Evolutionary conservation across 2,113 vertebrate species (phyloP), one percentile per base, ranked within the genome.

Genomic region (Albula glossodonta): DNA sequence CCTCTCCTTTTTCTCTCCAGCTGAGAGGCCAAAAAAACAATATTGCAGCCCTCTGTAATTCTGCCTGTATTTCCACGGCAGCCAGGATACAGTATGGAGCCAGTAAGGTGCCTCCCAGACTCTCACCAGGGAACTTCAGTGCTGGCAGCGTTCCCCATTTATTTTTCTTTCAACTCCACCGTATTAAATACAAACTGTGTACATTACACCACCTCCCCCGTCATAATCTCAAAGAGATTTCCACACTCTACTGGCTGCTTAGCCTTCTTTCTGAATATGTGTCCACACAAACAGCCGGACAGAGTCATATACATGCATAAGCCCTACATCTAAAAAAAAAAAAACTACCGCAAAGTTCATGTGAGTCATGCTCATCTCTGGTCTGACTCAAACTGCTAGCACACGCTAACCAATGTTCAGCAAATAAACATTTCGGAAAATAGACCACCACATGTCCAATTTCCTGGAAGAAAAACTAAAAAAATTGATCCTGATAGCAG

Each of bases 371-470:
- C 50, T 51, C 11, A 13, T 6, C 63, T 77, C 66, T 52, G 66
- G 66, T 84, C 50, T 74, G 82, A 74, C 49, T 13, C 82, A 83
- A n/a, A 31, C 70, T 31, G 70, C 22, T 74, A n/a, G 70, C 70
- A 74, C n/a, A 31, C 8, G 31, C n/a, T 9, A 31, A 74, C 70
- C n/a, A 51, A 8, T 49, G 50, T 22, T 74, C 49, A 74, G 70
- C 70, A 53, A 70, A 51, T 22, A 63, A 84, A 77, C 19, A 74
- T 51, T 84, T 77, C 17, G 10, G 83, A 84, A 52, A 50, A 17
- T 50, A 57, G 19, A 17, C 10, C 5, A 7, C 66, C 51, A 74
- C 70, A 74, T 74, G 70, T 31, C 31, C 70, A 19, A 66, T 19
- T 31, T 74, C 70, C 70, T 25, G 10, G 70, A 31, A 74, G 31